Base-by-base conservation (phyloP, 2,888 invertebrate genomes). In the Troides helena region DNA sequence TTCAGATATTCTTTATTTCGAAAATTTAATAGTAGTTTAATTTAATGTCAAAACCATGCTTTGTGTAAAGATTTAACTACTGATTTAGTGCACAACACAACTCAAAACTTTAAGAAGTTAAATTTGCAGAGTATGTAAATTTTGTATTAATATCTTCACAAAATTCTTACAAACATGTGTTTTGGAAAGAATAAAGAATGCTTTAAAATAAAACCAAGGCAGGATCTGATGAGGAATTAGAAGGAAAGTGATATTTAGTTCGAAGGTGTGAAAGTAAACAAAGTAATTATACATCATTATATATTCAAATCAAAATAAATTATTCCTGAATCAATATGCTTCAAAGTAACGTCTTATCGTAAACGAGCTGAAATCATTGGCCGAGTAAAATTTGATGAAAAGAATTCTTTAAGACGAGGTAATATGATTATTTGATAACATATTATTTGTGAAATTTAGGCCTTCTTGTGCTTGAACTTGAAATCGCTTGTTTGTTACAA, bases 401-500 rank as follows among this genome's bases (percentile, higher is more conserved):
- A 46, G 14, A n/a, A 53, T 12, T 53, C 53, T 7, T 53, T 53
- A 46, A 46, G 46, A 46, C 14, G n/a, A 50, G 50, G 4, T 50
- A 50, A n/a, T 6, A n/a, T 53, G 53, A 53, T 53, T 6, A 53
- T 53, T 53, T n/a, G 53, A 2, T 50, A 18, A 53, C n/a, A n/a
- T 53, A 7, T 53, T 53, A 53, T 53, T 53, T 53, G 53, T 8
- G 4, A 2, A 53, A n/a, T 53, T 6, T 18, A 50, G 62, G 62
- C 23, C 46, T n/a, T 25, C 21, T 39, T 17, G 63, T 57, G 12
- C 25, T 69, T 5, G 65, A 36, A 6, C 18, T 39, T 18, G 62
- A 1, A 7, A 43, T 46, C 18, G 53, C 68, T 25, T 53, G 64
- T 60, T 21, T 57, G 1, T 65, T 69, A 36, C 69, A 69, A 46